phyloP scores from a whole-genome alignment of 2,797 vertebrate genomes.

The Enteromius radiatus region DNA sequence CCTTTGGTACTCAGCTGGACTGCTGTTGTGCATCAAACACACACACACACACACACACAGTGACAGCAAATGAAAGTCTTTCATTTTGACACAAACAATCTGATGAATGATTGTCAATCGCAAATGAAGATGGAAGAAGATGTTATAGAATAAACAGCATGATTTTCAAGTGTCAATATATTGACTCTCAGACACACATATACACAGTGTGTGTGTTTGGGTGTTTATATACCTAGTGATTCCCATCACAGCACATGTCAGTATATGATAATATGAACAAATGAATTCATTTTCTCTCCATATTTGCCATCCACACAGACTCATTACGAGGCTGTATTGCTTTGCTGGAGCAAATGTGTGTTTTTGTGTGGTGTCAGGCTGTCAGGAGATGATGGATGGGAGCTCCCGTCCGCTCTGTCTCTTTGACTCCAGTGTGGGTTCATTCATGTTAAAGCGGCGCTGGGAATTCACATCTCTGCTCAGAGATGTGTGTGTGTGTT shows the following conservation, averaged over 20 bases:
- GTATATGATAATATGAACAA: slow-evolving; percentile 46
- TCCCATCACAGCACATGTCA: slow-evolving; percentile 42
- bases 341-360: slow-evolving; percentile 19
- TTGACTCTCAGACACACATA: not conserved
- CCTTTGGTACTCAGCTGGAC: not conserved
- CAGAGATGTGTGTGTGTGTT: not conserved
- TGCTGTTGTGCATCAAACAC: not conserved
- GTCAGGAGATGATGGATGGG: slow-evolving; percentile 57
- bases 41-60: slow-evolving; percentile 5
- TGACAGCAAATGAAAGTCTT: slow-evolving; percentile 50
- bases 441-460: slow-evolving; percentile 28
- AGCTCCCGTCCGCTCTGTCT: slow-evolving; percentile 45
- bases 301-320: slow-evolving; percentile 26
- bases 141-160: slow-evolving; percentile 16
- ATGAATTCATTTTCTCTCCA: slow-evolving; percentile 43
- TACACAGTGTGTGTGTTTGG: not conserved
- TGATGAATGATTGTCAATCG: slow-evolving; percentile 29
- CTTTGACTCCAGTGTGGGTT: slow-evolving; percentile 42
- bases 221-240: slow-evolving; percentile 27
- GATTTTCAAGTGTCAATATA: not conserved
- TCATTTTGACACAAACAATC: slow-evolving; percentile 39
- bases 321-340: slow-evolving; percentile 37
- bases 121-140: slow-evolving; percentile 35
- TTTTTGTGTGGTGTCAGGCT: slow-evolving; percentile 44
- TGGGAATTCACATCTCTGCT: slow-evolving; percentile 11